Evolutionary conservation across 2,888 invertebrate species (phyloP), one percentile per base, ranked within the genome.

Genomic region (Tipula unca): DNA sequence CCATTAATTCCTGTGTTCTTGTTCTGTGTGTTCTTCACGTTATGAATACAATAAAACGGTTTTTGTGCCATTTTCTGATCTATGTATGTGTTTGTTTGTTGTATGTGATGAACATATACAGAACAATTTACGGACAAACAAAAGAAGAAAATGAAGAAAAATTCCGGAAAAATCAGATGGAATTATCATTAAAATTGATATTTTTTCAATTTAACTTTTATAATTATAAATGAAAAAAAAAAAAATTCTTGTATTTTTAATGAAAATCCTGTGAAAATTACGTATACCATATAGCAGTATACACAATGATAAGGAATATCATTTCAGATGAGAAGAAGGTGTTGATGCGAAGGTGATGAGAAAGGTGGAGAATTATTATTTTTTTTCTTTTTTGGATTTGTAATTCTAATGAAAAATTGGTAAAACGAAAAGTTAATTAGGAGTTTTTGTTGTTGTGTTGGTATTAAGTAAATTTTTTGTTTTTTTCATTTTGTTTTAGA

Each of bases 121-220:
- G 25, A 25, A 14, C 8, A 1, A 25, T 10, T 69, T 69, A n/a
- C 25, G 25, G 69, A 69, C 69, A 48, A 48, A 48, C 10, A 10
- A 8, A 25, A 2, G 10, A 69, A 69, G 25, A 69, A 10, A 25
- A 69, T 8, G 69, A 25, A 69, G 69, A 25, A 69, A 69, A 69
- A 69, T 10, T 25, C 69, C 69, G 69, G 69, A 69, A 69, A 69
- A 69, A 69, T 69, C 69, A 69, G 3, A 69, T 69, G 69, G 69
- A 69, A 69, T 69, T 69, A 69, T 69, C 69, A 69, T 69, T 69
- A 69, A 69, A 69, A 69, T 69, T 69, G 69, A 69, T 69, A 69
- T 69, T 69, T 69, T 69, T 69, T 69, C 69, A 69, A 69, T 69
- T 69, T 69, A 69, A 69, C 69, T 69, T 69, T 69, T 69, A 69